Base-by-base conservation (phyloP, 2,888 invertebrate genomes). In the Thereva nobilitata region DNA sequence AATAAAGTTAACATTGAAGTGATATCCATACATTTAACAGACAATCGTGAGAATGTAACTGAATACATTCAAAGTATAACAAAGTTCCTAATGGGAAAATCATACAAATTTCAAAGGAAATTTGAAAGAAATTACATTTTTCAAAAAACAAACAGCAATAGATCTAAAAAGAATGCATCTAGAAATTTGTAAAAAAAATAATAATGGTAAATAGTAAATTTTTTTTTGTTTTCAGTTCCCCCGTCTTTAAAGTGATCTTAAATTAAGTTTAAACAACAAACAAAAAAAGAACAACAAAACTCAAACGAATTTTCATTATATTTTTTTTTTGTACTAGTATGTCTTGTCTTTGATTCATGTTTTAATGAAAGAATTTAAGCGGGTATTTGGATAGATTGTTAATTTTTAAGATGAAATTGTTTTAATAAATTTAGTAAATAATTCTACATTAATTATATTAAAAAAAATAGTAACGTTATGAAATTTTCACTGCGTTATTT, bases 41-140 rank as follows among this genome's bases (percentile, higher is more conserved):
- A 71, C n/a, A 66, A 68, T 57, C 45, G 63, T 10, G 68, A 69
- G 1, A 56, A 68, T 64, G 47, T 56, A 47, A 67, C 61, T 67
- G 73, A 74, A 69, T 80, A 80, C 70, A 74, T 80, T 73, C 76
- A 79, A 74, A 76, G 76, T 69, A 76, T 81, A 70, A 79, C 78
- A 72, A 76, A 78, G 75, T 81, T 80, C 75, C 76, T 81, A 74
- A 74, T 75, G 72, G 76, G 76, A 72, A 81, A 81, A 74, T 78
- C 77, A 66, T 81, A 80, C 68, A 79, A 78, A 73, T 72, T 81
- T 71, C 76, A 79, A 71, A 78, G 78, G 70, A 78, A 74, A 72
- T 79, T 80, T 68, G 80, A 78, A 64, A 75, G 77, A 66, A 81
- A 80, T 70, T 81, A 79, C 71, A 80, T 81, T 75, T 80, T 78